Conservation (phyloP, 1,140 invertebrate genomes). For the Trissolcus basalis region DNA sequence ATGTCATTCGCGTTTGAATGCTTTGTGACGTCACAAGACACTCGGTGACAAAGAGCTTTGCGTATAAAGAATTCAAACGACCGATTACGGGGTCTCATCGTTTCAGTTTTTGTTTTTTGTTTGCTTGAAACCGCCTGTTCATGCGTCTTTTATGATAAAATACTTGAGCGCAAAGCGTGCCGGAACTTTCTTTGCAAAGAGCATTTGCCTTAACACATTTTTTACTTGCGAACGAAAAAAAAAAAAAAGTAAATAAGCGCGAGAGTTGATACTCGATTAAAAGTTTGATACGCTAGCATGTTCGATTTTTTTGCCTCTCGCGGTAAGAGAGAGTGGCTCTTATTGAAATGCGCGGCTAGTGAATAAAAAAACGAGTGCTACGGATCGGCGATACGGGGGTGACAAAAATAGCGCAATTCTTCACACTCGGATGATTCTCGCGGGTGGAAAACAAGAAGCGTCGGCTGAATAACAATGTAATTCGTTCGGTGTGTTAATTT, state of each 20-base stretch:
- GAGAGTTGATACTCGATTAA: constrained; percentile 10
- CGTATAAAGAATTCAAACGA: not conserved
- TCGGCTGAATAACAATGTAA: constrained; percentile 7
- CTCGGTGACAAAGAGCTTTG: too few relatives aligned
- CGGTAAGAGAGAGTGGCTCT: too few relatives aligned
- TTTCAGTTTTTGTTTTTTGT: constrained; percentile 1
- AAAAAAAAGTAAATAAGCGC: too few relatives aligned
- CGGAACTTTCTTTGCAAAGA: constrained; percentile 12
- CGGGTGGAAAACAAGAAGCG: not conserved
- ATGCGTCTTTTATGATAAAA: constrained; percentile 15
- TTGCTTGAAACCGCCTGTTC: constrained; percentile 1
- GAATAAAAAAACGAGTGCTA: too few relatives aligned
- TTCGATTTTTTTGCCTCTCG: too few relatives aligned
- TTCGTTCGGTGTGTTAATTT: constrained; percentile 11
- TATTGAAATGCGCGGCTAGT: too few relatives aligned
- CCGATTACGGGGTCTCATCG: constrained; percentile 7
- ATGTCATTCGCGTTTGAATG: not conserved
- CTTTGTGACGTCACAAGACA: not conserved
- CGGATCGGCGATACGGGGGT: not conserved
- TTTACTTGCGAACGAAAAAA: constrained; percentile 16
- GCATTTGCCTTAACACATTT: constrained; percentile 18
- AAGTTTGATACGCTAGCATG: constrained; percentile 20
- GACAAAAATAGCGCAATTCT: not conserved
- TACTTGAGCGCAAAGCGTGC: constrained; percentile 8
- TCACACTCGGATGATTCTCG: not conserved